These are phyloP conservation scores for Patiria pectinifera DNA, from an alignment of 53 echinoderm and acorn worm genomes.

Conservation along the genomic window DNA sequence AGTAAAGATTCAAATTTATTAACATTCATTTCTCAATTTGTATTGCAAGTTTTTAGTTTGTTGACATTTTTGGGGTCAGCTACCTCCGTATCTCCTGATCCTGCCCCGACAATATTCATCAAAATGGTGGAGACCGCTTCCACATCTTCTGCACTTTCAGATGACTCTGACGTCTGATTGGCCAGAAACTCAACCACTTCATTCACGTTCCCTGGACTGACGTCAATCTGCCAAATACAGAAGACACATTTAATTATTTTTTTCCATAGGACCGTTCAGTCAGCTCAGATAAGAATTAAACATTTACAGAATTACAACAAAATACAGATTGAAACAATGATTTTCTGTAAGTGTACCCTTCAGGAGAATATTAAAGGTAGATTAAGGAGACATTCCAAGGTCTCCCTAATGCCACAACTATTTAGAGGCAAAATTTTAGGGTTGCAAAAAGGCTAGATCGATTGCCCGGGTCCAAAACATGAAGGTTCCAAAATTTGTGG, in stretches of 20 bases:
- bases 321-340: too few species aligned
- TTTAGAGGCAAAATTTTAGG: too few species aligned
- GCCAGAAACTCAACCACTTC: slow-evolving; percentile 20
- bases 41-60: not conserved
- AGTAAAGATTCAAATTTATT: too few species aligned
- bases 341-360: too few species aligned
- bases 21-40: too few species aligned
- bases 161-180: slow-evolving; percentile 16
- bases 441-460: too few species aligned
- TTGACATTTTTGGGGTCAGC: not conserved
- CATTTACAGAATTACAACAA: not conserved
- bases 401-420: too few species aligned
- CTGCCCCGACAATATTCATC: not conserved
- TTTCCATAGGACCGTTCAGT: not conserved
- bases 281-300: not conserved
- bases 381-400: too few species aligned
- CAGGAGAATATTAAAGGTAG: too few species aligned
- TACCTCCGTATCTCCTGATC: not conserved
- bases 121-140: slow-evolving; percentile 6
- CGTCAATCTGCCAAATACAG: not conserved
- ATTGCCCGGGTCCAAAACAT: too few species aligned
- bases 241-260: not conserved
- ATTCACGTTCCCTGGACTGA: not conserved
- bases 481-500: too few species aligned
- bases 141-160: not conserved